phyloP scores from a whole-genome alignment of 2,113 vertebrate species.

The Xerus inauris region DNA sequence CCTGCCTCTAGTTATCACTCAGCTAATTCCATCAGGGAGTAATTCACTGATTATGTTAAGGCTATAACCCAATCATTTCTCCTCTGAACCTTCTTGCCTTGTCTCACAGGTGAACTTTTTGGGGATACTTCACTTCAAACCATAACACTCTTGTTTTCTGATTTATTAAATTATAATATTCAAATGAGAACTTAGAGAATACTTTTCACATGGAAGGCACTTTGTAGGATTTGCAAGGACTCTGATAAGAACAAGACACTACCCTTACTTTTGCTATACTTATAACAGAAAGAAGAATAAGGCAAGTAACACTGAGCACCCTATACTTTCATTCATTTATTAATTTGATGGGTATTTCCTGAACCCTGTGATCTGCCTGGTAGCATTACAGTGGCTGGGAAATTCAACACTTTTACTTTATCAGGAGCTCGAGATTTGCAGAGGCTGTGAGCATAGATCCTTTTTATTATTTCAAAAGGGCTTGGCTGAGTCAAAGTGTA shows the following conservation, averaged over 20 bases:
- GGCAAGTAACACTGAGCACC: fast-evolving
- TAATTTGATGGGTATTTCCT: not conserved
- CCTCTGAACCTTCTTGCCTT: too few species aligned
- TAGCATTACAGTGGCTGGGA: not conserved
- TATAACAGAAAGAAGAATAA: not conserved
- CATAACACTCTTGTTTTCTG: not conserved
- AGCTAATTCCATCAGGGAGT: too few species aligned
- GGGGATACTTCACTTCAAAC: too few species aligned
- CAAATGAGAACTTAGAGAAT: not conserved
- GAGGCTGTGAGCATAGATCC: not conserved
- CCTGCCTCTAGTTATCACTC: too few species aligned
- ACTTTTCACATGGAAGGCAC: not conserved
- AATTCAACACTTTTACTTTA: not conserved
- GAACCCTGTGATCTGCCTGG: not conserved
- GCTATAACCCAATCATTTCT: too few species aligned
- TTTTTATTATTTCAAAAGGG: not conserved
- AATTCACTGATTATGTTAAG: too few species aligned
- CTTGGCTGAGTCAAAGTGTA: not conserved
- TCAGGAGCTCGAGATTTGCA: not conserved
- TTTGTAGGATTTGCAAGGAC: not conserved
- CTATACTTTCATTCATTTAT: not conserved
- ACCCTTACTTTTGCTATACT: not conserved
- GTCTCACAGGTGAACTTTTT: too few species aligned
- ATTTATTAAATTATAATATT: not conserved
- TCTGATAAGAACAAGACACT: not conserved